phyloP scores from a whole-genome alignment of 2,888 invertebrate genomes.

The Drosophila colorata region DNA sequence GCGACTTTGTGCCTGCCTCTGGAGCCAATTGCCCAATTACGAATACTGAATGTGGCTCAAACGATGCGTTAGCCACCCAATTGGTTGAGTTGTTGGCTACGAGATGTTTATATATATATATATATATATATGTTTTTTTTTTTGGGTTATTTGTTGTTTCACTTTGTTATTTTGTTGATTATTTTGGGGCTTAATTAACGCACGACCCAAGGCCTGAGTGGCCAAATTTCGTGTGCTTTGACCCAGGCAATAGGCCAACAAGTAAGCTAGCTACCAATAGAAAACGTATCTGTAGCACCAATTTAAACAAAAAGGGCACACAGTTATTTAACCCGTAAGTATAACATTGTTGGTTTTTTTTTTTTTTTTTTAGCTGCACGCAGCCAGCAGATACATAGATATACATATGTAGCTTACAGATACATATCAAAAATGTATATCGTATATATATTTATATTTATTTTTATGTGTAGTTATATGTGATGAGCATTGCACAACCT shows the following conservation, averaged over 20 bases:
- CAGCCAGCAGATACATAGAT: background rate
- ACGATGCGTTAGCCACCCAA: conserved; percentile 19
- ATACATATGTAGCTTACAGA: conserved; percentile 3
- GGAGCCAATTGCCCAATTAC: conserved; percentile 48
- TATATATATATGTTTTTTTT: too few relatives aligned
- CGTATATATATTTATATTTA: background rate
- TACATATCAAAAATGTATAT: background rate
- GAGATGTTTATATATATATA: conserved; percentile 2
- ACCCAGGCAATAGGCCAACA: conserved; percentile 37
- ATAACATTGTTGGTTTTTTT: conserved; percentile 23
- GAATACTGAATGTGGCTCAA: conserved; percentile 20
- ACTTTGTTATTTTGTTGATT: conserved; percentile 2
- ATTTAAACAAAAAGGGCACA: conserved; percentile 6
- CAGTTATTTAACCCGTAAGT: conserved; percentile 4
- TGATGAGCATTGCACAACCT: conserved; percentile 55
- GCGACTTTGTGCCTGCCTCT: conserved; percentile 4
- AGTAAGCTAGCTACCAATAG: conserved; percentile 10
- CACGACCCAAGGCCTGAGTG: conserved; percentile 39
- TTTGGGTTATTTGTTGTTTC: conserved; percentile 13
- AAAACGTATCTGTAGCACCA: conserved; percentile 25
- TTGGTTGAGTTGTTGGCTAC: conserved; percentile 24
- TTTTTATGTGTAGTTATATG: background rate
- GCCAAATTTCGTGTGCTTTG: conserved; percentile 35
- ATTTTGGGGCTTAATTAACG: conserved; percentile 40
- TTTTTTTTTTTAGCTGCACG: background rate